These are phyloP conservation scores for Argyresthia goedartella DNA, from an alignment of 2,888 invertebrate genomes.

Conservation along the genomic window DNA sequence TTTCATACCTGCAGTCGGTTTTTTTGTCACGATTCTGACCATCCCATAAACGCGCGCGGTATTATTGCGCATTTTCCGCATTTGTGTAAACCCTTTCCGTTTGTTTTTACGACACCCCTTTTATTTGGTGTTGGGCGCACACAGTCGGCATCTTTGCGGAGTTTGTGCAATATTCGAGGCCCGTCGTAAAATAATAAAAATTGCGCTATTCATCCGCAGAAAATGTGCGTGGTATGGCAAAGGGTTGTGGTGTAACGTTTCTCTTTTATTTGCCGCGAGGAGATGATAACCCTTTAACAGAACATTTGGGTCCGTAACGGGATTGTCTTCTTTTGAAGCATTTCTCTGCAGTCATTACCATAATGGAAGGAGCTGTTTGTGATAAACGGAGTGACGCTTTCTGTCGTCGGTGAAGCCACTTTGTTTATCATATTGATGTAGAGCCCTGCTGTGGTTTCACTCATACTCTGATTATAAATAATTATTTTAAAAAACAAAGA, in stretches of 20 bases:
- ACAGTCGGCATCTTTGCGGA: slow-evolving; percentile 57
- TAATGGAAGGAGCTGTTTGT: no score
- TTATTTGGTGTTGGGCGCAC: slow-evolving; percentile 34
- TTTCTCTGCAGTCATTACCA: slow-evolving; percentile 35
- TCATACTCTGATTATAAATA: not conserved
- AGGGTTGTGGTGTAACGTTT: slow-evolving; percentile 49
- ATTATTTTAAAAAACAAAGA: no score
- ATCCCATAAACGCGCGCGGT: slow-evolving; percentile 44
- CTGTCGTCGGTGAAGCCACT: slow-evolving; percentile 6
- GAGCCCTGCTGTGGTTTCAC: not conserved
- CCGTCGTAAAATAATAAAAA: slow-evolving; percentile 62
- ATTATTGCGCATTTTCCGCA: slow-evolving; percentile 63
- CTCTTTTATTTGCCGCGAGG: slow-evolving; percentile 40
- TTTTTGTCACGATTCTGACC: slow-evolving; percentile 35
- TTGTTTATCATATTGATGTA: slow-evolving; percentile 25
- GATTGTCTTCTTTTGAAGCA: slow-evolving; percentile 28
- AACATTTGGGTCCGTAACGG: slow-evolving; percentile 42
- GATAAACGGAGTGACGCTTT: slow-evolving; percentile 15
- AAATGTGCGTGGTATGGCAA: slow-evolving; percentile 41
- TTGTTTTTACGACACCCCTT: slow-evolving; percentile 60
- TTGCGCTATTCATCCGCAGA: slow-evolving; percentile 60
- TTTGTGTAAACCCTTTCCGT: slow-evolving; percentile 67
- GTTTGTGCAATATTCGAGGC: slow-evolving; percentile 50
- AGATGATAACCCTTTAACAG: slow-evolving; percentile 15
- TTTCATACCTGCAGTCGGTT: slow-evolving; percentile 47